Evolutionary conservation across 1,140 invertebrate genomes (phyloP), one percentile per base, ranked within the genome.

Genomic region (Tachypleus tridentatus): DNA sequence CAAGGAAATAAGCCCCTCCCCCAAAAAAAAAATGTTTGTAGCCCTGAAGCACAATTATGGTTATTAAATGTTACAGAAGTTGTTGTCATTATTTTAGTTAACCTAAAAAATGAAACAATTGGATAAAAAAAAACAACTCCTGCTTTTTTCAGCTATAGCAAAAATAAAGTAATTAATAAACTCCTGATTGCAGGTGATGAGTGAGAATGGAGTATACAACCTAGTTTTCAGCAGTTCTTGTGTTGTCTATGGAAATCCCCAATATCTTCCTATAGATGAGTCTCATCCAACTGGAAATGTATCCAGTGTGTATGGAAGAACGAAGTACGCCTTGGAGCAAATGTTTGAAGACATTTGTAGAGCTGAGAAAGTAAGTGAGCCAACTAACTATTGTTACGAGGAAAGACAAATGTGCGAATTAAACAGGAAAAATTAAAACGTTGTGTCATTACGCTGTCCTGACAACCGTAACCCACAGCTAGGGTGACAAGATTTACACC

Each of bases 241-340:
- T 48, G 84, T 83, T 57, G 84, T 85, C 11, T 85, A 85, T 70
- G 84, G 84, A 5, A 75, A 77, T 47, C 84, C 84, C 7, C 73
- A 80, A 63, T 77, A 79, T 67, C 74, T 85, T 8, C 84, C 84
- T 4, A 77, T 86, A 47, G 80, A 77, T 60, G 83, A 73, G 68
- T 63, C 77, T 9, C 81, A 83, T 70, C 80, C 80, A 4, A 78
- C 78, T 9, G 84, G 84, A 10, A 73, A 75, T 51, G 83, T 85
- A 58, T 83, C 83, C 4, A 86, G 84, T 72, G 82, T 84, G 3
- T 86, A 86, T 68, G 85, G 84, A 5, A 83, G 88, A 73, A 93
- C 91, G 1, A 97, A 97, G 77, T 93, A 87, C 75, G 90, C 96
- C 70, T 89, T 94, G 57, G 93, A 97, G 79, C 87, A 94, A 77